Base-by-base conservation (phyloP, 2,113 vertebrate genomes). In the Strix aluco region DNA sequence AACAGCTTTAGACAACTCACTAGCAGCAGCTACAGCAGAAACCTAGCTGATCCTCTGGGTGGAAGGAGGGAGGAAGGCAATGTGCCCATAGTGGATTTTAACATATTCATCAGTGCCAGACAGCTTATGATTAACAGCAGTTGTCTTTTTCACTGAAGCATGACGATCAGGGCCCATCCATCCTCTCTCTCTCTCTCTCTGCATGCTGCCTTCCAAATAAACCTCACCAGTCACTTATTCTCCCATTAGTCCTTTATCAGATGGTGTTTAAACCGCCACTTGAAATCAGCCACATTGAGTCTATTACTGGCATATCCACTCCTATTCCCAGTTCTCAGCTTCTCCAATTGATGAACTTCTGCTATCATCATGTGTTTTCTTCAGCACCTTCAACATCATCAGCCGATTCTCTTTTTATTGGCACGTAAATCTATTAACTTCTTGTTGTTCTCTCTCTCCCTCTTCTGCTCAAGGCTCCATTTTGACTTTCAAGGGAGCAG, bases 51-150 rank as follows among this genome's bases (percentile, higher is more conserved):
- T 67, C 42, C 40, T 66, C 63, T 51, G 7, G 1, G 62, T 67
- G 57, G 61, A 90, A 49, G 49, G 65, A 85, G 10, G 54, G n/a
- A 90, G 52, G 55, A 70, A 42, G 36, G 51, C 36, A 34, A 11
- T 12, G 29, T 55, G 73, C 62, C 79, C 46, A 34, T n/a, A 17
- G 42, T 67, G 36, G 46, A 34, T 92, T 93, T 71, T 87, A 88
- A 96, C 63, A 69, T 81, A 85, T 92, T 96, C 52, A 62, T 92
- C 61, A 82, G 40, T 49, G 62, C 62, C 61, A 93, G 92, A 59
- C 66, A 89, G 78, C 49, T 78, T 90, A 73, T 95, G 88, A 96
- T 94, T 93, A 95, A 91, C 65, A 57, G 72, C 66, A 77, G 66
- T 88, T 91, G 55, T 74, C 59, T 85, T 62, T 82, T 71, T 91